Percentiles rank a stretch among this genome's conserved stretches.
Conservation (phyloP, 2,888 invertebrate genomes). For the Pocota personata region DNA sequence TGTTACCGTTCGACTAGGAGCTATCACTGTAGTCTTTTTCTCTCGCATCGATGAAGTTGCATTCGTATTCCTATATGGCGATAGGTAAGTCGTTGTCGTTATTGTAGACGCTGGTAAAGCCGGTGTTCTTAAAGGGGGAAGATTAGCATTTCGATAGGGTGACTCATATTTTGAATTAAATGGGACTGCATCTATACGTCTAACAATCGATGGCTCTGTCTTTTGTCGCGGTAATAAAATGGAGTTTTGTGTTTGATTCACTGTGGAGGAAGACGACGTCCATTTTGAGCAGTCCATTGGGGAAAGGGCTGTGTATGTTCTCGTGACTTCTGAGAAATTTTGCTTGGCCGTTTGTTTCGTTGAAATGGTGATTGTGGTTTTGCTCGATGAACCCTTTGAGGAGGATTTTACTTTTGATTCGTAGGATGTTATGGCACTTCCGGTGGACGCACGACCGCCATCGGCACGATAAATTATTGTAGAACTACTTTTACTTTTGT, state of each 20-base stretch:
- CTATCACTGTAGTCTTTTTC: constrained; percentile 10
- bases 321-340: constrained; percentile 4
- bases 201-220: constrained; percentile 37
- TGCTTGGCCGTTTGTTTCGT: constrained; percentile 9
- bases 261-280: neutral
- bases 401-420: constrained; percentile 49
- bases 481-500: constrained; percentile 12
- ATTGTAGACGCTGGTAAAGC: constrained; percentile 1
- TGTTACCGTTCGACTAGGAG: neutral
- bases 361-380: constrained; percentile 33
- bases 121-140: neutral
- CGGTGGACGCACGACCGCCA: neutral
- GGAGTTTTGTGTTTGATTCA: neutral
- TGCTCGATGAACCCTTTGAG: constrained; percentile 44
- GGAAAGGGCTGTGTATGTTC: neutral
- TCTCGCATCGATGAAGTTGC: constrained; percentile 27
- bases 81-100: constrained; percentile 42
- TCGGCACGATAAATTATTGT: constrained; percentile 33
- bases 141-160: constrained; percentile 42
- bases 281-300: constrained; percentile 28
- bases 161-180: constrained; percentile 52
- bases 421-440: constrained; percentile 23
- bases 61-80: constrained; percentile 46
- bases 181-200: constrained; percentile 30
- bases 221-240: constrained; percentile 30